phyloP scores from a whole-genome alignment of 2,113 vertebrate genomes.

The Bufo bufo region DNA sequence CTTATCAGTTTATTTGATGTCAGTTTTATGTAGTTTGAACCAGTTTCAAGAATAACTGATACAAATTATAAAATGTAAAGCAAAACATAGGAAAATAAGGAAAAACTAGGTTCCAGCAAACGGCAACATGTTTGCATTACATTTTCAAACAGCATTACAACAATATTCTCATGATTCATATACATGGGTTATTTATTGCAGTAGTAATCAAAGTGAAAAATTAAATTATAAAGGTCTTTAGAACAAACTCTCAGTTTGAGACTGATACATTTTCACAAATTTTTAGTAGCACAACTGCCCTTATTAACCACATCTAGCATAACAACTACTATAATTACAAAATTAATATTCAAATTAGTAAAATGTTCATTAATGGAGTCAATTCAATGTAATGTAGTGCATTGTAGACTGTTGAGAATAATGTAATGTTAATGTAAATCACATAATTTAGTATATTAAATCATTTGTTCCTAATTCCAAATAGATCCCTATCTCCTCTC shows the following conservation, averaged over 20 bases:
- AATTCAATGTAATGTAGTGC: background rate
- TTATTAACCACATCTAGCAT: background rate
- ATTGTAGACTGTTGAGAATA: background rate
- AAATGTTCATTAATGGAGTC: background rate
- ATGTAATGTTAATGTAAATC: slow-evolving; percentile 4
- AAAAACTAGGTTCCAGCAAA: background rate
- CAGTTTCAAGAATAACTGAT: background rate
- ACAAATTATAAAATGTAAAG: background rate
- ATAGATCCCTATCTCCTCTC: slow-evolving; percentile 17
- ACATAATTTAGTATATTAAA: background rate
- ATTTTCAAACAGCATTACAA: background rate
- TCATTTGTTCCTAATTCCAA: background rate
- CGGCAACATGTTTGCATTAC: background rate
- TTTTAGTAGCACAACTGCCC: background rate
- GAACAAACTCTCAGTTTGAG: background rate
- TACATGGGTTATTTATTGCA: background rate
- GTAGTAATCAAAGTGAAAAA: background rate
- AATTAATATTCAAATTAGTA: background rate
- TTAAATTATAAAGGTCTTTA: background rate
- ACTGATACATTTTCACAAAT: background rate
- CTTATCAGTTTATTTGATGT: too few relatives aligned
- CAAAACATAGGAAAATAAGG: background rate
- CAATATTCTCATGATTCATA: background rate
- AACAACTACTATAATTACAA: background rate
- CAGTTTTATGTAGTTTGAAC: too few relatives aligned